Evolutionary conservation across 2,888 invertebrate genomes (phyloP).

Genomic region (Dicranocentrus wangi): DNA sequence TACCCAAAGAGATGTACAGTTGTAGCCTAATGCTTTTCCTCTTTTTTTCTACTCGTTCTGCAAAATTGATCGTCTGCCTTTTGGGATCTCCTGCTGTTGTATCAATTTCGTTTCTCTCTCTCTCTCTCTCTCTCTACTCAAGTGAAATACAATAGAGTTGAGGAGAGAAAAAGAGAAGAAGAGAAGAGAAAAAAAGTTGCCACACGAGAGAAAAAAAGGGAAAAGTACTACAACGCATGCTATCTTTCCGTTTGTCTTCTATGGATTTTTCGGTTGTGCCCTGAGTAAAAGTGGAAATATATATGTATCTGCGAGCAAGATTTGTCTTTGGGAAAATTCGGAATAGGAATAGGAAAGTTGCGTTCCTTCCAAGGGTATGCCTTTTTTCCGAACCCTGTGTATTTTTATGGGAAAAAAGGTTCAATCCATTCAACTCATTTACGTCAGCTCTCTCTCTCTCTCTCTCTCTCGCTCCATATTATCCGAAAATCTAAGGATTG

Average conservation of each 20-base stretch:
- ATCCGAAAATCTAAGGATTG: too few species aligned
- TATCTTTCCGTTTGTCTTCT: constrained; percentile 60
- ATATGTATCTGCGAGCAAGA: constrained; percentile 40
- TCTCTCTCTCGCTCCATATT: too few species aligned
- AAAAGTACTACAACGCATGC: constrained; percentile 64
- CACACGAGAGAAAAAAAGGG: constrained; percentile 17
- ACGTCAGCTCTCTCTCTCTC: constrained; percentile 10
- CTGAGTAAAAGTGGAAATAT: background rate
- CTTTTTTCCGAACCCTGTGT: too few species aligned
- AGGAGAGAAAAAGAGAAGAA: constrained; percentile 30
- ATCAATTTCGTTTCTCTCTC: constrained; percentile 59
- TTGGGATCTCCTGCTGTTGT: constrained; percentile 61
- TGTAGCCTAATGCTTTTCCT: constrained; percentile 31
- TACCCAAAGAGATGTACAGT: constrained; percentile 30
- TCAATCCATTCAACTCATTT: constrained; percentile 8
- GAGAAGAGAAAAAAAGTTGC: constrained; percentile 54
- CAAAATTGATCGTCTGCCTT: constrained; percentile 67
- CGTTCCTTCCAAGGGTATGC: too few species aligned
- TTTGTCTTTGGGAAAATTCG: too few species aligned
- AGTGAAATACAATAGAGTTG: constrained; percentile 59
- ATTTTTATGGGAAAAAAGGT: background rate
- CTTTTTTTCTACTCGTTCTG: constrained; percentile 54
- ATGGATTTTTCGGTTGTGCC: constrained; percentile 57
- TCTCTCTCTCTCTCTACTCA: constrained; percentile 48
- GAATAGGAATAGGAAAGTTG: too few species aligned